Base-by-base conservation (phyloP, 2,888 invertebrate genomes). In the Penaeus monodon region DNA sequence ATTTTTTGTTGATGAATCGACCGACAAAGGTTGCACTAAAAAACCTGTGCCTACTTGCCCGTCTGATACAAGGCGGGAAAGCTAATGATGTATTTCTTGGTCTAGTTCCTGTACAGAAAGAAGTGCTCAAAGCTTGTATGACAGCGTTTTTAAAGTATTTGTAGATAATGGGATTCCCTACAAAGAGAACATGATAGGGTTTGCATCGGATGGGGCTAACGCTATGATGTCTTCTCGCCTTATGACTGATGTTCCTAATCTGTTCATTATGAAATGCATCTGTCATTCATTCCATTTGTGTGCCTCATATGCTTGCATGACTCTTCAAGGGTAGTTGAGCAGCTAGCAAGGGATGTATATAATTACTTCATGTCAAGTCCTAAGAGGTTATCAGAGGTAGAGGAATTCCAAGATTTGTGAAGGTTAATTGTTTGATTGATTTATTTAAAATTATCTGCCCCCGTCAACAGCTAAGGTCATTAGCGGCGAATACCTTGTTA, bases 251-350 rank as follows among this genome's bases (percentile, higher is more conserved):
- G 90, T 91, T 29, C 91, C 91, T 49, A 33, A 91, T 88, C 89
- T 92, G 66, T 92, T 92, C 90, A 86, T 91, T 27, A 90, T 92
- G 84, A 92, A 92, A 90, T 92, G 92, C 84, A 91, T 91, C n/a
- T 92, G 92, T 88, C 92, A 92, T 86, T 92, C n/a, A n/a, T n/a
- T n/a, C n/a, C 91, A 82, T 27, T 86, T 91, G 17, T 91, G 91
- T 81, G 91, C 91, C 38, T 91, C 90, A 44, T 91, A 91, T 88
- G 92, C 92, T 29, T 91, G 91, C 82, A 77, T 90, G 80, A 90
- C 91, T 80, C 88, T 92, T 12, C 92, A 29, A 76, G 90, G 63
- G 91, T 85, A 89, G 90, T n/a, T n/a, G n/a, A n/a, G n/a, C n/a
- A n/a, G n/a, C n/a, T n/a, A n/a, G n/a, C n/a, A n/a, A n/a, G n/a